Evolutionary conservation across 1,140 invertebrate species (phyloP), one percentile per base, ranked within the genome.

Genomic region (Harpegnathos saltator): DNA sequence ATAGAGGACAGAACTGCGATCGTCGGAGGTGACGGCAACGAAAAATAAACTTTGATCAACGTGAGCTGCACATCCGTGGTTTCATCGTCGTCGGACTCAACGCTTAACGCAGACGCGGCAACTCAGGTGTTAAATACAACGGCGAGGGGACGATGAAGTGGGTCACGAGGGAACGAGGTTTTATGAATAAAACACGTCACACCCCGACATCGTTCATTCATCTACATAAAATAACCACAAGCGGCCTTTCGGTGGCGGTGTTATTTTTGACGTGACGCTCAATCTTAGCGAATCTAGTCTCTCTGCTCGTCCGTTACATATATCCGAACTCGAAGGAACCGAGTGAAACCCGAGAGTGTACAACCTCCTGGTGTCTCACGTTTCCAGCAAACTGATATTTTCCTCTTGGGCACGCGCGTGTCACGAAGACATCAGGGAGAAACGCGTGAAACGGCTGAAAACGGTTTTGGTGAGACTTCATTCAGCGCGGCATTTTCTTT

Each of bases 41-140:
- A 14, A 54, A 9, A 54, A 9, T 68, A 38, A n/a, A 59, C 85
- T 59, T 3, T 66, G 68, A 85, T 85, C 58, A 72, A 44, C 78
- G 68, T 88, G 59, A 88, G 65, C 58, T 80, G 72, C 89, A 83
- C 22, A 68, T 22, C n/a, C 50, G 50, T 68, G 73, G 71, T 78
- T 78, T 88, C 68, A 74, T 85, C 77, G 78, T 74, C 61, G 78
- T 50, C 29, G 29, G 29, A 33, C 5, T 33, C 5, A 33, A 85
- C 61, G 78, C 77, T 66, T 72, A 77, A 58, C 74, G 38, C 29
- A 17, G 22, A 26, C 48, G 58, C 77, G 17, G 14, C 50, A 85
- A 83, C 59, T 88, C 83, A 80, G 83, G 73, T 89, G 86, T 88
- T 82, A 89, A 88, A 89, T 83, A 61, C 48, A 66, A 33, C 9